These are phyloP conservation scores for Drosophila biarmipes DNA, from an alignment of 1,140 invertebrate genomes.

Conservation along the genomic window DNA sequence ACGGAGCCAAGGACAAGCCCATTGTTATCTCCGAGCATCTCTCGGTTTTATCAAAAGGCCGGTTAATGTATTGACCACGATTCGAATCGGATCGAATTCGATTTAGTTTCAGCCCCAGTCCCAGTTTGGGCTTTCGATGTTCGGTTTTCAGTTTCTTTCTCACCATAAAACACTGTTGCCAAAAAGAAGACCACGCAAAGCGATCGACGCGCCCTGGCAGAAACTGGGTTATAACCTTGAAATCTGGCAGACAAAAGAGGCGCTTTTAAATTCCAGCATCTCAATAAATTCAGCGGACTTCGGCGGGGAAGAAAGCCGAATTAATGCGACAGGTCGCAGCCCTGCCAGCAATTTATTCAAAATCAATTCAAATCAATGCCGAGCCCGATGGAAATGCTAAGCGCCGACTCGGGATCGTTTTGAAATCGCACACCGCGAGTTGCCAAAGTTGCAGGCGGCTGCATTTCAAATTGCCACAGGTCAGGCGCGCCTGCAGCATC, in stretches of 20 bases:
- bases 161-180: conserved; percentile 69
- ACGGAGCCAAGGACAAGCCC: conserved; percentile 57
- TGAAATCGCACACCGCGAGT: conserved; percentile 50
- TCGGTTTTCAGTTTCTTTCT: conserved; percentile 54
- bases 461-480: conserved; percentile 77
- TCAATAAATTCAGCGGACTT: conserved; percentile 65
- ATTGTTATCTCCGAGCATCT: conserved; percentile 63
- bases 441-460: conserved; percentile 42
- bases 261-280: conserved; percentile 64
- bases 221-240: conserved; percentile 82
- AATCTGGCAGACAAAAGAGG: conserved; percentile 62
- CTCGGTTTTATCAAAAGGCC: conserved; percentile 53
- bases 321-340: conserved; percentile 35
- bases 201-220: conserved; percentile 42
- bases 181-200: conserved; percentile 24
- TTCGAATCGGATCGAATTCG: conserved; percentile 60
- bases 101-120: conserved; percentile 30
- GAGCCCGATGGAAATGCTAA: conserved; percentile 69
- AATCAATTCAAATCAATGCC: conserved; percentile 69
- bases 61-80: conserved; percentile 59
- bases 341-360: conserved; percentile 42
- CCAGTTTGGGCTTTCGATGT: too few species aligned
- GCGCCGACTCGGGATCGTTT: conserved; percentile 40
- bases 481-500: conserved; percentile 56
- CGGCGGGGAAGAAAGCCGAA: conserved; percentile 56